Conservation (phyloP, 2,888 invertebrate genomes). For the Creontiades dilutus region DNA sequence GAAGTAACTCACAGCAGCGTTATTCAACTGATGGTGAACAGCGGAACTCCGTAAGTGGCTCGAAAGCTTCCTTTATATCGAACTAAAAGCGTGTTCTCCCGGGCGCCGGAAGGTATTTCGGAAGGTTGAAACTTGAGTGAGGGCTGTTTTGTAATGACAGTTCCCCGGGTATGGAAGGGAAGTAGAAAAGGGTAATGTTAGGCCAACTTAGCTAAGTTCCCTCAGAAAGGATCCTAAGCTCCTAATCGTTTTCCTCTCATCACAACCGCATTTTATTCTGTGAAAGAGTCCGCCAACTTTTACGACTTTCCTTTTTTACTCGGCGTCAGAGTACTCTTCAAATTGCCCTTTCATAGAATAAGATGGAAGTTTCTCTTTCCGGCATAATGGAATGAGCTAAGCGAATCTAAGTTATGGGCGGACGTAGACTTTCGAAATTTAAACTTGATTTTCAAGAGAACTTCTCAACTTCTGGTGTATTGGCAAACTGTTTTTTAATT, state of each 20-base stretch:
- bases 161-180: background rate
- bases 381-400: background rate
- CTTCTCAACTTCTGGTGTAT: background rate
- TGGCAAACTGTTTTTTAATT: no score
- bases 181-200: background rate
- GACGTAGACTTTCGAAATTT: background rate
- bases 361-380: background rate
- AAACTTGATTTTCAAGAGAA: background rate
- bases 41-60: no score
- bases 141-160: slow-evolving; percentile 1
- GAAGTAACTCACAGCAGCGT: no score
- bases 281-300: slow-evolving; percentile 1
- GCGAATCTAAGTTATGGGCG: background rate
- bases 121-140: background rate
- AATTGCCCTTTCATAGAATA: slow-evolving; percentile 3
- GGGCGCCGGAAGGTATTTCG: background rate
- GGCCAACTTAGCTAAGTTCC: background rate
- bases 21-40: no score
- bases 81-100: no score
- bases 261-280: slow-evolving; percentile 21
- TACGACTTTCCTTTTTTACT: background rate
- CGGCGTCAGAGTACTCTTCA: background rate
- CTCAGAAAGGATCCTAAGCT: background rate
- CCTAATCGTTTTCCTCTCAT: background rate
- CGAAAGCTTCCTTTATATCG: no score